phyloP scores from a whole-genome alignment of 2,888 invertebrate species.

The Eubasilissa splendida region DNA sequence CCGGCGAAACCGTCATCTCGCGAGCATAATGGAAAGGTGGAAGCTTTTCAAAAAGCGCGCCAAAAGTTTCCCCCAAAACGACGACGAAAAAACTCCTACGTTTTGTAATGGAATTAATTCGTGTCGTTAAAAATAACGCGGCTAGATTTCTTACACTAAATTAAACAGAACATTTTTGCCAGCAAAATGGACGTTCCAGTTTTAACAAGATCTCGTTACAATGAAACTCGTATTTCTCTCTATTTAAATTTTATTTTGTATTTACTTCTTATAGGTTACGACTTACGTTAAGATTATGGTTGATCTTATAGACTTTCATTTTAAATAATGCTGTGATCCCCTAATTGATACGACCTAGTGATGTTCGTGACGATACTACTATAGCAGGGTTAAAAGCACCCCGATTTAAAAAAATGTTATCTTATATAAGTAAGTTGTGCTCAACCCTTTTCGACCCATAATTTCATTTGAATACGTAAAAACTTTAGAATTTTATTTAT shows the following conservation, averaged over 20 bases:
- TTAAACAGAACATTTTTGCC: constrained; percentile 20
- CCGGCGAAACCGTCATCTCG: constrained; percentile 18
- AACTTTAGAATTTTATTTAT: too few species aligned
- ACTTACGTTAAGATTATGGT: too few species aligned
- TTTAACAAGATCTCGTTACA: background rate
- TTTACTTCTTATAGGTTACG: too few species aligned
- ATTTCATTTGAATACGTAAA: too few species aligned
- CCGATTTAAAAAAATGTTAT: too few species aligned
- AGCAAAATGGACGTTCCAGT: constrained; percentile 13
- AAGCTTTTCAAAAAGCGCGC: background rate
- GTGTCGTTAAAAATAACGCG: constrained; percentile 27
- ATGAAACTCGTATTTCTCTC: constrained; percentile 3
- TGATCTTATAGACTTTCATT: too few species aligned
- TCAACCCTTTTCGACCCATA: too few species aligned
- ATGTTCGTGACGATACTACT: too few species aligned
- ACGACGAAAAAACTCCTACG: constrained; percentile 14
- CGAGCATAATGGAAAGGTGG: constrained; percentile 29
- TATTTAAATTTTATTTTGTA: background rate
- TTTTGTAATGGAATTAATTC: constrained; percentile 33
- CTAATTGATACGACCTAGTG: too few species aligned
- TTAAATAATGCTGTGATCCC: too few species aligned
- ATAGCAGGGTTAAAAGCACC: too few species aligned
- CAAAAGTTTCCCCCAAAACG: constrained; percentile 6
- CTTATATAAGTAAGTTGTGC: too few species aligned
- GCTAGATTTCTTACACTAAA: constrained; percentile 27